A percentile compares a stretch with the other conserved stretches of the same genome.
phyloP scores from a whole-genome alignment of 2,797 vertebrate genomes.

The Cirrhinus molitorella region DNA sequence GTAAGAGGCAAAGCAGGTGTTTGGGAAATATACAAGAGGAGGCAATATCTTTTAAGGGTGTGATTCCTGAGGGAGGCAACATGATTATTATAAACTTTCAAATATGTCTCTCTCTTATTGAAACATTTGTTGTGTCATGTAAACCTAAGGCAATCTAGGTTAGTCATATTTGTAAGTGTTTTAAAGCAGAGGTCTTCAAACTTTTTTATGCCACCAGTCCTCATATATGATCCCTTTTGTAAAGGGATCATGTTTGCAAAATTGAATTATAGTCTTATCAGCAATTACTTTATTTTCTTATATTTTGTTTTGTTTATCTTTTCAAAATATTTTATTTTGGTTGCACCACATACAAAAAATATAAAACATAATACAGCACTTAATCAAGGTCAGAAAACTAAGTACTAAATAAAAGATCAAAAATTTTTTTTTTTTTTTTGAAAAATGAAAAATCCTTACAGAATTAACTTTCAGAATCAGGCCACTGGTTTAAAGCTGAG shows the following conservation, averaged over 20 bases:
- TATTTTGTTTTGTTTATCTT: too few relatives aligned
- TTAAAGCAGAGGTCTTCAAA: neutral
- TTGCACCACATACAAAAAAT: neutral
- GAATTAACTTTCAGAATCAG: neutral
- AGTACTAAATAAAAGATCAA: conserved; percentile 6
- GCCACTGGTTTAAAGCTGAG: neutral
- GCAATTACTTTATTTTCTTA: too few relatives aligned
- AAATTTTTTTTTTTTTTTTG: neutral
- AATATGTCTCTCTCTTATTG: neutral
- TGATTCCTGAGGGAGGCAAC: neutral
- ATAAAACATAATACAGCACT: neutral
- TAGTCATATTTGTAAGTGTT: neutral
- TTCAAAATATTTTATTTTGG: neutral
- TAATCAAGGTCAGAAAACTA: neutral
- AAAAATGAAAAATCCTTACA: too few relatives aligned
- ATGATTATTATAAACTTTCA: neutral
- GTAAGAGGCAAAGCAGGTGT: conserved; percentile 1
- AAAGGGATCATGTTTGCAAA: too few relatives aligned
- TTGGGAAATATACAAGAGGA: neutral
- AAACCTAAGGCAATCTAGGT: neutral
- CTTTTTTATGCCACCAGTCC: neutral
- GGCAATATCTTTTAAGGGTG: neutral
- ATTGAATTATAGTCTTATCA: too few relatives aligned
- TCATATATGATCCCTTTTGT: neutral
- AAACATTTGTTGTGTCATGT: conserved; percentile 8